Percentiles rank a stretch among this genome's conserved stretches.
Conservation (phyloP, 2,888 invertebrate species). For the Euzophera pinguis region DNA sequence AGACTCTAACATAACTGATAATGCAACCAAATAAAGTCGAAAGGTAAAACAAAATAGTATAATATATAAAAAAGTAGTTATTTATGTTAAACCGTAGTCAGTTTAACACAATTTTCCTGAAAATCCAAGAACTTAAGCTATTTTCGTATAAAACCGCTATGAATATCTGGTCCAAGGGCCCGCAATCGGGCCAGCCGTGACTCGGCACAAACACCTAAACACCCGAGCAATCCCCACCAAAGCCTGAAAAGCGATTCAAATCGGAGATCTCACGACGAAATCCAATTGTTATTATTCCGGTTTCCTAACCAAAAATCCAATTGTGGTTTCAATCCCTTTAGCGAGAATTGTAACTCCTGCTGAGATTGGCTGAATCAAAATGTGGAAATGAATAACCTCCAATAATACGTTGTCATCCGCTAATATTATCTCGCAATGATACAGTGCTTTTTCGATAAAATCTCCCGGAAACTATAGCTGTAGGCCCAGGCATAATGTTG, state of each 20-base stretch:
- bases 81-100: too few relatives aligned
- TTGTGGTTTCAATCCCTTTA: conserved; percentile 70
- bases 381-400: conserved; percentile 69
- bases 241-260: conserved; percentile 75
- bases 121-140: too few relatives aligned
- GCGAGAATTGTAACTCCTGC: conserved; percentile 69
- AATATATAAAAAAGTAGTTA: too few relatives aligned
- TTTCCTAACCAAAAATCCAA: conserved; percentile 79
- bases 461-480: conserved; percentile 56
- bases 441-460: conserved; percentile 74
- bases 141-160: conserved; percentile 11
- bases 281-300: conserved; percentile 78
- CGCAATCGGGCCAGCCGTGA: conserved; percentile 39
- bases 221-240: conserved; percentile 61
- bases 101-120: too few relatives aligned
- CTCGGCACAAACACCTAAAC: conserved; percentile 59
- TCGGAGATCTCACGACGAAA: conserved; percentile 77
- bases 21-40: too few relatives aligned
- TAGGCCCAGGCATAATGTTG: conserved; percentile 38
- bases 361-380: conserved; percentile 73
- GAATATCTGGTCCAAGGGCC: conserved; percentile 34
- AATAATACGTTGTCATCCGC: conserved; percentile 78
- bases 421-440: conserved; percentile 79
- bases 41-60: too few relatives aligned
- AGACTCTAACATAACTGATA: too few relatives aligned